Evolutionary conservation across 53 echinoderm and acorn worm genomes (phyloP), one percentile per base, ranked within the genome.

Genomic region (Paracentrotus lividus): DNA sequence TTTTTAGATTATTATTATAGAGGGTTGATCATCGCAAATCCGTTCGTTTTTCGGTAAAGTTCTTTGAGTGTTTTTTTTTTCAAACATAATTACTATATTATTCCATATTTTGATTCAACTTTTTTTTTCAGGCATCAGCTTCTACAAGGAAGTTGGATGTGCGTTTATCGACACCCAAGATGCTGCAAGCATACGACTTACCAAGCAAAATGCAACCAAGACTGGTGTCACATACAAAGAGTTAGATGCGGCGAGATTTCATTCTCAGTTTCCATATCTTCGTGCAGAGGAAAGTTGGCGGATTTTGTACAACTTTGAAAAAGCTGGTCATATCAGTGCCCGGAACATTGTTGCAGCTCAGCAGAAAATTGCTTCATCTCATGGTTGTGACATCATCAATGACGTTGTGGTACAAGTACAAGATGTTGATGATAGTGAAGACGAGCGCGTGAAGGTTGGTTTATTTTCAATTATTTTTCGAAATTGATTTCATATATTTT

Each of bases 281-380:
- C 87, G 77, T 58, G 53, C 56, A 32, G 52, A 92, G 18, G 33
- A 20, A 60, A 64, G 88, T 27, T 60, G 77, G 42, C 53, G 77
- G 38, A 33, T 57, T 21, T 45, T 95, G 45, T 87, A 52, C 13
- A 93, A 75, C 24, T 72, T 29, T 2, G 15, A 59, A 14, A 47
- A 94, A 31, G 94, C 93, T 61, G 96, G 96, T 18, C 85, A 94
- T 65, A 86, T 95, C 14, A 91, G 94, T 69, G 90, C 95, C 9
- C 90, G 95, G 24, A 38, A 51, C 51, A 91, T 94, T 16, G 94
- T 95, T 42, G 64, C 85, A 3, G 95, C 97, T 31, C 95, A 95
- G 88, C 95, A 94, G 88, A 81, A 49, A 38, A 85, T 77, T 36
- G 96, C 96, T 20, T 34, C 32, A 45, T 75, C 33, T 8, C 93